Evolutionary conservation across 2,888 invertebrate species (phyloP), one percentile per base, ranked within the genome.

Genomic region (Diplolepis rosae): DNA sequence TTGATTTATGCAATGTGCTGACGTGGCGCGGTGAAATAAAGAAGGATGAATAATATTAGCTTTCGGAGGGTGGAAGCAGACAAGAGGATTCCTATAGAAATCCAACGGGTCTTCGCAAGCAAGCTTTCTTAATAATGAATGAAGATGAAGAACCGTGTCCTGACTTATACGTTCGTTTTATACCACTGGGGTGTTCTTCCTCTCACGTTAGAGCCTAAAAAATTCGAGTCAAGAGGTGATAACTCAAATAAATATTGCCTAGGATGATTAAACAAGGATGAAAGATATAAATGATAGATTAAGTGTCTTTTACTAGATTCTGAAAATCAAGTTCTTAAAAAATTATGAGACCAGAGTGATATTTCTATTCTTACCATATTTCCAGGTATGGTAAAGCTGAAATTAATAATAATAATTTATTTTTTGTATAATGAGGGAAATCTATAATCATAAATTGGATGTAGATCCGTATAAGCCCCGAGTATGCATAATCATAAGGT

Each of bases 11-110:
- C 71, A 68, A 67, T 66, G 42, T 54, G 70, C 68, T 76, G 76
- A 77, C 75, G 75, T 71, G 70, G 69, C 75, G 74, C 72, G 67
- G 71, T 69, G 69, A 71, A 78, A 77, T 74, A 78, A 77, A 77
- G 71, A 68, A 73, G 75, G 66, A 77, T 77, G 74, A 77, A 78
- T 78, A 77, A 77, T 75, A 76, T 78, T 75, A 77, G 72, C 68
- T 68, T 70, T 69, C 69, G 56, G 66, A 69, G 68, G 54, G 42
- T 24, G 70, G 66, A 52, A 52, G 71, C 27, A 35, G 32, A 28
- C 66, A 52, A 48, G 45, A 61, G 22, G 30, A 45, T 32, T 65
- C 27, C 48, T n/a, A 68, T 68, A 68, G 68, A 61, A 61, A 68
- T 56, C 61, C 69, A 48, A 32, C 45, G 30, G 32, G 69, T 22